Conservation (phyloP, 64 coral and sea anemone species). For the Porites lutea region DNA sequence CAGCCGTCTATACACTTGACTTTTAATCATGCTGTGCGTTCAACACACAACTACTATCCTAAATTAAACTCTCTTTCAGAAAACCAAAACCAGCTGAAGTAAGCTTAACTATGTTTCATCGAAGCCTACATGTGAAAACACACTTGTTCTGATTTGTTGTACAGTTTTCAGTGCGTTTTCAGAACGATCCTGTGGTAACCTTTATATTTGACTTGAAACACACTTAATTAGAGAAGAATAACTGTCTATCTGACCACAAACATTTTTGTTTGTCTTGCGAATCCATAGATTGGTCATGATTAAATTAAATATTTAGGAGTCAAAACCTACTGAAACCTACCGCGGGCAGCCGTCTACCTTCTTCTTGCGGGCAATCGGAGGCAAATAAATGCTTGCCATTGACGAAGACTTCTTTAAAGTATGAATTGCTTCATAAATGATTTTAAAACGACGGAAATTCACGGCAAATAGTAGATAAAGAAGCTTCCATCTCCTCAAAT, state of each 20-base stretch:
- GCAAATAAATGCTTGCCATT: slow-evolving; percentile 98
- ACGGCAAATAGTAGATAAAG: not conserved
- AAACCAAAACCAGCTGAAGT: no score
- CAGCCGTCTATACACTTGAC: no score
- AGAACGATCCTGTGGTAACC: not conserved
- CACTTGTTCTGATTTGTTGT: not conserved
- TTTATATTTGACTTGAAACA: not conserved
- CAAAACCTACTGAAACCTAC: slow-evolving; percentile 85
- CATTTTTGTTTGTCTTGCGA: slow-evolving; percentile 20
- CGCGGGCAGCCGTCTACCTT: slow-evolving; percentile 89
- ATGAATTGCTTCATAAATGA: not conserved
- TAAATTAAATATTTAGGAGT: slow-evolving; percentile 25
- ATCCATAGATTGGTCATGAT: not conserved
- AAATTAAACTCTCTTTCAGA: no score
- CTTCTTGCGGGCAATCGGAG: slow-evolving; percentile 96
- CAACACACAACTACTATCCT: no score
- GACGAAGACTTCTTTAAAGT: not conserved
- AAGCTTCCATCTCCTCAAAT: not conserved
- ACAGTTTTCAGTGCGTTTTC: not conserved
- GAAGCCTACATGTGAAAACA: no score
- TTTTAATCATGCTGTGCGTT: no score
- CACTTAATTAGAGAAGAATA: not conserved
- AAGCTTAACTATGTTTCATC: no score
- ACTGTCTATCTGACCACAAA: slow-evolving; percentile 32
- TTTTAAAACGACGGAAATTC: not conserved